phyloP scores from a whole-genome alignment of 2,888 invertebrate genomes.

The Blomia tropicalis region DNA sequence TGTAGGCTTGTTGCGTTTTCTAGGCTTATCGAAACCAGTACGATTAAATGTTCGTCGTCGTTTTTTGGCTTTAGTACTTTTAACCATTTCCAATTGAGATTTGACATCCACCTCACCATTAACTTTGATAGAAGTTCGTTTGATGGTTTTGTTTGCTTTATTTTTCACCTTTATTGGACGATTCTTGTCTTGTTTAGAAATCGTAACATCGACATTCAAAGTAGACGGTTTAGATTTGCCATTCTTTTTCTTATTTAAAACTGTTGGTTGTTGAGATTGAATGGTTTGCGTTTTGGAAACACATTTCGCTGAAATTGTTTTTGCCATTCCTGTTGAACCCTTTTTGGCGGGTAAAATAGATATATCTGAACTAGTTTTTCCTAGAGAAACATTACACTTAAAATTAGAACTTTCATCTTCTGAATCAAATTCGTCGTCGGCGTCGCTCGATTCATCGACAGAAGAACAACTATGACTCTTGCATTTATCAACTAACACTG shows the following conservation, averaged over 20 bases:
- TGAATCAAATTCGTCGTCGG: conserved; percentile 5
- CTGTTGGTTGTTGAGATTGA: neutral
- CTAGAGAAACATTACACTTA: too few species aligned
- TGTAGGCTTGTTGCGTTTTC: conserved; percentile 21
- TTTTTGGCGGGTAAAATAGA: neutral
- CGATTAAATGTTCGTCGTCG: conserved; percentile 29
- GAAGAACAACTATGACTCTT: neutral
- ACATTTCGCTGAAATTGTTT: neutral
- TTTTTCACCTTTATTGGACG: too few species aligned
- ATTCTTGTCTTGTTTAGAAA: too few species aligned
- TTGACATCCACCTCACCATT: neutral
- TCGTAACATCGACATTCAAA: neutral
- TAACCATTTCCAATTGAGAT: neutral
- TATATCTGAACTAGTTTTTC: neutral
- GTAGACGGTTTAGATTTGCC: neutral
- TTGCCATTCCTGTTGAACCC: neutral
- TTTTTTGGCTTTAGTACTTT: conserved; percentile 14
- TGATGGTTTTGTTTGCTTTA: too few species aligned
- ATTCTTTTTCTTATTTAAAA: neutral
- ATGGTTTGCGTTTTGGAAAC: too few species aligned
- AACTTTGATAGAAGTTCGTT: too few species aligned
- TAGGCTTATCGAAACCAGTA: conserved; percentile 30
- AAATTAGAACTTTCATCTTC: neutral
- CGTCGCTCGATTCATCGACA: conserved; percentile 2
- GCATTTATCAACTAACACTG: too few species aligned